These are phyloP conservation scores for Tetranychus piercei DNA, from an alignment of 2,888 invertebrate genomes.

Conservation along the genomic window DNA sequence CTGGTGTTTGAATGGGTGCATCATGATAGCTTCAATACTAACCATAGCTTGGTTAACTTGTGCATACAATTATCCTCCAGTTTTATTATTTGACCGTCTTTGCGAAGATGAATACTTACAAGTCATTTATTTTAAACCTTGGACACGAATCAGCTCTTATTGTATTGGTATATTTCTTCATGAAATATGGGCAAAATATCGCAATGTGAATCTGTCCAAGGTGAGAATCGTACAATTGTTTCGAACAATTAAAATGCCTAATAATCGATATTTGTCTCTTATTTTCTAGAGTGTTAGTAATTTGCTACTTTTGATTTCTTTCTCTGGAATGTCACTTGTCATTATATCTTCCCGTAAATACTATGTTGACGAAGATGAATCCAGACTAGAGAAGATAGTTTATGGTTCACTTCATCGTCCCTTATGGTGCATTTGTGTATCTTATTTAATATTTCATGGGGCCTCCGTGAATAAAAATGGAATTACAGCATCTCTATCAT, in stretches of 20 bases:
- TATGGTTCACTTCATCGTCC: slow-evolving; percentile 2
- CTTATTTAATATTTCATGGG: not conserved
- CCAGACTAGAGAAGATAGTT: not conserved
- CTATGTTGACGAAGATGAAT: not conserved
- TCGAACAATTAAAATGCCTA: not conserved
- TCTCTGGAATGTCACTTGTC: not conserved
- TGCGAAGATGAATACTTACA: slow-evolving; percentile 3
- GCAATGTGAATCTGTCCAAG: not conserved
- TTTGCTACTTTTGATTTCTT: not conserved
- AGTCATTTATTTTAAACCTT: not conserved
- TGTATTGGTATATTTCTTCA: slow-evolving; percentile 8
- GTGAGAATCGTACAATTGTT: not conserved
- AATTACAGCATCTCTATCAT: not conserved
- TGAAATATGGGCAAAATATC: not conserved
- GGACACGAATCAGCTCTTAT: slow-evolving; percentile 3
- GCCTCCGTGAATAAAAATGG: not conserved
- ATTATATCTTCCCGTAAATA: not conserved
- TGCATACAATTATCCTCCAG: not conserved
- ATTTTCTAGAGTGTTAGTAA: not conserved
- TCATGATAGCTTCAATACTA: not conserved
- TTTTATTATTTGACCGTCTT: not conserved
- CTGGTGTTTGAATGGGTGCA: not conserved
- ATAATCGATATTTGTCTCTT: not conserved
- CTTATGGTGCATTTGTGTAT: not conserved
- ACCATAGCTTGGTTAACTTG: not conserved